These are phyloP conservation scores for Gallinago solitaria DNA, from an alignment of 2,797 vertebrate genomes.

Conservation along the genomic window DNA sequence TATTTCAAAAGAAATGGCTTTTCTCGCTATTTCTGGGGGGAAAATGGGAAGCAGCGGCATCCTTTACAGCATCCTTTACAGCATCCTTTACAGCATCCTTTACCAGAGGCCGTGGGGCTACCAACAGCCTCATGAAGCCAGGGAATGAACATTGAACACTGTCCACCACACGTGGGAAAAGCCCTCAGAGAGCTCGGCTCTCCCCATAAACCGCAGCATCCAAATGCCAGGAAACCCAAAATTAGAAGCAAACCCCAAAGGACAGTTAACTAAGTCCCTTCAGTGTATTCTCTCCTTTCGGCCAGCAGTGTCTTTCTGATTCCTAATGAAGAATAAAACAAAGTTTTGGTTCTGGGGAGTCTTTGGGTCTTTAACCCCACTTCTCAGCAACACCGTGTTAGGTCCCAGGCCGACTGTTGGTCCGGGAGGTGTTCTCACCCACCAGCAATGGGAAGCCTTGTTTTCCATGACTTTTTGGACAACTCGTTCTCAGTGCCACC, in stretches of 20 bases:
- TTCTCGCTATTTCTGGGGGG: neutral
- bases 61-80: neutral
- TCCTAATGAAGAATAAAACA: fast-evolving
- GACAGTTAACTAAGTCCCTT: fast-evolving
- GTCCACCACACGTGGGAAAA: neutral
- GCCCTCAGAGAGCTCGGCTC: neutral
- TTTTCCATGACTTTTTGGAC: neutral
- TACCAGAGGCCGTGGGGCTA: neutral
- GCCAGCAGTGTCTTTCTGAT: fast-evolving
- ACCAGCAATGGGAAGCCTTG: neutral
- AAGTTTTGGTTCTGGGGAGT: neutral
- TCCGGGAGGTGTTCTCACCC: no score
- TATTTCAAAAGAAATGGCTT: neutral
- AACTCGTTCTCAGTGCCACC: neutral
- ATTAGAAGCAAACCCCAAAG: neutral
- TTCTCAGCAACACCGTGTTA: neutral
- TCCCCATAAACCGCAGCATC: neutral
- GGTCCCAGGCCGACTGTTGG: no score
- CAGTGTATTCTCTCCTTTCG: fast-evolving
- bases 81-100: neutral
- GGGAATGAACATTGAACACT: neutral
- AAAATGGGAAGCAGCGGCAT: neutral
- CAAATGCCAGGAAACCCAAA: neutral
- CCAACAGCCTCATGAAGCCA: neutral
- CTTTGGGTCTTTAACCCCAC: fast-evolving